Evolutionary conservation across 2,113 vertebrate genomes (phyloP), one percentile per base, ranked within the genome.

Genomic region (Hymenochirus boettgeri): DNA sequence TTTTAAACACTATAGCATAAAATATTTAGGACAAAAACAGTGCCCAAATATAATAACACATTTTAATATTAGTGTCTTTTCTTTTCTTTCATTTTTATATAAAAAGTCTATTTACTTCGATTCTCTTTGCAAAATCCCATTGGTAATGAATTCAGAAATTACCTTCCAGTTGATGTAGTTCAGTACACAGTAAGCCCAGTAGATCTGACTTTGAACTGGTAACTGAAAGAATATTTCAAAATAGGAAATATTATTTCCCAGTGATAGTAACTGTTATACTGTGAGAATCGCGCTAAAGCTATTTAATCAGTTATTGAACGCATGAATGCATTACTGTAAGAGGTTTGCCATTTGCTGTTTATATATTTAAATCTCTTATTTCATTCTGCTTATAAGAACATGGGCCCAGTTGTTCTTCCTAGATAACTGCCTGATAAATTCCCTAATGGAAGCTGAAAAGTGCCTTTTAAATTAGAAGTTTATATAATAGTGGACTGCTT

Each of bases 371-470:
- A 54, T 56, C 67, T 66, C 0, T 0, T 3, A 63, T 77, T 71
- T 61, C 59, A 71, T 73, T 61, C 69, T 47, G 19, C 26, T 64
- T 50, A 72, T 65, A 67, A 45, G 45, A 45, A 50, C n/a, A n/a
- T n/a, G n/a, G n/a, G 61, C 45, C 58, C 35, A 50, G 60, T 61
- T 71, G 53, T 62, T 73, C 56, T n/a, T 47, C 51, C 62, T 65
- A 72, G 77, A 63, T 75, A 74, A 72, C 33, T n/a, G 64, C 35
- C 63, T 74, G 64, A 53, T 24, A 62, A 73, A 26, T 71, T 58
- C 35, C 65, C 22, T 62, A 73, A 69, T 78, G n/a, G 60, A 72
- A 22, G 70, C 50, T 66, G 64, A 79, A 72, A 63, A 50, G 75
- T 35, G 42, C 15, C 74, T 35, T 52, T 69, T 54, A 72, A 33